These are phyloP conservation scores for Brachionus sp. DNA, from an alignment of 1,140 invertebrate species.

Conservation along the genomic window DNA sequence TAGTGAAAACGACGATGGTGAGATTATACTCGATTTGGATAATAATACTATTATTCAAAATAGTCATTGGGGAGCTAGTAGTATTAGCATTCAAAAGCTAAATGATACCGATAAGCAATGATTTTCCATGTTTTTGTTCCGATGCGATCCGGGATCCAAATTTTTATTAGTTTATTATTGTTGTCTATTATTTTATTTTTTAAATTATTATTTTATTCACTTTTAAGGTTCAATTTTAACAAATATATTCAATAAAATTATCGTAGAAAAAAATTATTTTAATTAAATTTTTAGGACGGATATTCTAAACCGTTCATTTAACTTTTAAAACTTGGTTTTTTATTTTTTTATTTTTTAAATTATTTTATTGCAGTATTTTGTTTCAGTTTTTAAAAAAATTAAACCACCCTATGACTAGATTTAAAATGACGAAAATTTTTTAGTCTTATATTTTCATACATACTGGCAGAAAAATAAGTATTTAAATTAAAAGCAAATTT, in stretches of 20 bases:
- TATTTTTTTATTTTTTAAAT: background rate
- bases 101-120: background rate
- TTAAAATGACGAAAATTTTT: too few relatives aligned
- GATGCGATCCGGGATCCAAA: background rate
- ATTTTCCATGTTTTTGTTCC: background rate
- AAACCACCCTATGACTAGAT: background rate
- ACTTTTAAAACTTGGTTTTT: background rate
- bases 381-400: background rate
- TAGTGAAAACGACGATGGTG: background rate
- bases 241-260: background rate
- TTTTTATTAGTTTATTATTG: constrained; percentile 6
- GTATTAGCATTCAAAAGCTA: background rate
- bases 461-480: too few relatives aligned
- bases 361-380: background rate
- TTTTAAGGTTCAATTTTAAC: background rate
- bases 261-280: background rate
- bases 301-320: constrained; percentile 9
- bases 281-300: background rate
- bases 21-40: constrained; percentile 39
- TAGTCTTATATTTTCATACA: too few relatives aligned
- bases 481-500: too few relatives aligned
- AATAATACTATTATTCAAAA: constrained; percentile 39
- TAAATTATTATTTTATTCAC: background rate
- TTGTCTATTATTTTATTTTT: background rate
- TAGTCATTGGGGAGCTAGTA: background rate